Percentiles rank a stretch among this genome's conserved stretches.
Evolutionary conservation across 2,888 invertebrate species (phyloP).

Genomic region (Chrysolina oricalcia): DNA sequence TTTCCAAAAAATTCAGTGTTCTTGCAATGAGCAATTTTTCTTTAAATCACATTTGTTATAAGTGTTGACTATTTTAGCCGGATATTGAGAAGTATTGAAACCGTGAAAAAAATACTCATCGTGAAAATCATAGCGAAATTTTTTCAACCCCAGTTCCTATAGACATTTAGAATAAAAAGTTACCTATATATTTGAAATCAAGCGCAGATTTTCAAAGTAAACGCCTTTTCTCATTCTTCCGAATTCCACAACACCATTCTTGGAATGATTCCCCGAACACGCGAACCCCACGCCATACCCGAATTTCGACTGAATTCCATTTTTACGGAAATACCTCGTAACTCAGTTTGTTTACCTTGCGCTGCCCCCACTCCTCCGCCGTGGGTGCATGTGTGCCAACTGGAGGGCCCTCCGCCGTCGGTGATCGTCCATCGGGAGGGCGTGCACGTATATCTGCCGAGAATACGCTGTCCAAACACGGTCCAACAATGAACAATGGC

Average conservation of each 20-base stretch:
- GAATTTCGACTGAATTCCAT: constrained; percentile 24
- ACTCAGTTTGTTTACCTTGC: constrained; percentile 27
- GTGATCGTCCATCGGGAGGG: constrained; percentile 61
- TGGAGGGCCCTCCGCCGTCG: constrained; percentile 32
- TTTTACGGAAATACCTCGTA: constrained; percentile 22
- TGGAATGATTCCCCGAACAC: background rate
- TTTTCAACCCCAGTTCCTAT: background rate
- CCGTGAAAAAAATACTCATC: too few relatives aligned
- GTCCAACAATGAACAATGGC: constrained; percentile 89
- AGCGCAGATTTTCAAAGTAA: background rate
- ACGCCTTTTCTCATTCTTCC: background rate
- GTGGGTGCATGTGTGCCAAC: constrained; percentile 9
- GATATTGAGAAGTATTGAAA: too few relatives aligned
- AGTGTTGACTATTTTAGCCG: too few relatives aligned
- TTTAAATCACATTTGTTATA: too few relatives aligned
- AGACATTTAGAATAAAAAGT: background rate
- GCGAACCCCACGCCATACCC: background rate
- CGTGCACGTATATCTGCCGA: constrained; percentile 69
- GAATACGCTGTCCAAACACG: constrained; percentile 72
- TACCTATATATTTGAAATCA: background rate
- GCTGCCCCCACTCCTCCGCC: constrained; percentile 9
- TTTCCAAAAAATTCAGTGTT: too few relatives aligned
- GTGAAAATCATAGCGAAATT: too few relatives aligned
- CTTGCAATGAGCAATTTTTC: too few relatives aligned
- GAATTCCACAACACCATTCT: constrained; percentile 2